These are phyloP conservation scores for Chamaetylas fuelleborni DNA, from an alignment of 2,113 vertebrate genomes.

Conservation along the genomic window DNA sequence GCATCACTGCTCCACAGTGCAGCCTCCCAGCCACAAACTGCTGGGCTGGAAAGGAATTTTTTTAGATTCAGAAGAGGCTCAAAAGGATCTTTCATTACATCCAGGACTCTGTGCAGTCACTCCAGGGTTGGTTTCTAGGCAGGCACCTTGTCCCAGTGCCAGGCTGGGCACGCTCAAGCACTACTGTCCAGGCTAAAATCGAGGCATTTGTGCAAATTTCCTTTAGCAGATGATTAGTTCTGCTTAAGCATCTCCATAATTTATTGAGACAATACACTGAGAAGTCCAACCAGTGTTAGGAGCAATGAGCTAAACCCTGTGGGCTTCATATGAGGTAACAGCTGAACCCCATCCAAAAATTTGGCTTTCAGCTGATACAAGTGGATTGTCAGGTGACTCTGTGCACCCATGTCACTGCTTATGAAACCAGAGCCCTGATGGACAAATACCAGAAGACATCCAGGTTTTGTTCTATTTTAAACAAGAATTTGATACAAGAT, in stretches of 20 bases:
- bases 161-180: background rate
- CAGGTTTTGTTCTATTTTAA: conserved; percentile 42
- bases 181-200: background rate
- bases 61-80: background rate
- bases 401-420: background rate
- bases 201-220: background rate
- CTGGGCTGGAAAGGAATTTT: background rate
- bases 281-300: background rate
- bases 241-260: background rate
- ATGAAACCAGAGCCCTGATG: conserved; percentile 17
- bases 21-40: background rate
- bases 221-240: background rate
- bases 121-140: background rate
- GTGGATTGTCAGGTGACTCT: background rate
- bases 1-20: background rate
- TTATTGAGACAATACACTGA: background rate
- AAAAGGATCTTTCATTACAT: background rate
- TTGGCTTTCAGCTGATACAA: background rate
- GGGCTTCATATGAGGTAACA: background rate
- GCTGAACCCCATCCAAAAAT: background rate
- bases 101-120: background rate
- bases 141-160: background rate
- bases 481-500: background rate
- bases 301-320: background rate
- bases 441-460: background rate